phyloP scores from a whole-genome alignment of 2,113 vertebrate species.

The Pteropus alecto region DNA sequence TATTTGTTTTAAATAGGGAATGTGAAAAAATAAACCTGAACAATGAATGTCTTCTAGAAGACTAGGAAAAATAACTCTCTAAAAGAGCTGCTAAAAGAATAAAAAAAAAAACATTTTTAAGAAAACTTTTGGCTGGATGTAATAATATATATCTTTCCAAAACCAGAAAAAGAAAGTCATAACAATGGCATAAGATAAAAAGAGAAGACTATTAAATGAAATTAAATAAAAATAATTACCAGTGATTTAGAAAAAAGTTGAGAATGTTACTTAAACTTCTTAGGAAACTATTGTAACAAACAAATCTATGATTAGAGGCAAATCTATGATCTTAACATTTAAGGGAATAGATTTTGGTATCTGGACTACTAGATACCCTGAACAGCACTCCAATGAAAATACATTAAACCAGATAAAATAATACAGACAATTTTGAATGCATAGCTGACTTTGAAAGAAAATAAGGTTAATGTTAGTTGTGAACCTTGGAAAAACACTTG shows the following conservation, averaged over 20 bases:
- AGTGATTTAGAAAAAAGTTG: background rate
- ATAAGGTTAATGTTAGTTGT: background rate
- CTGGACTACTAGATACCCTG: background rate
- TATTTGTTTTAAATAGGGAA: background rate
- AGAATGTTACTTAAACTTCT: background rate
- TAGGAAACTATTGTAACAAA: background rate
- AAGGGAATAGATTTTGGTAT: background rate
- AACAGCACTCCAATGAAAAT: background rate
- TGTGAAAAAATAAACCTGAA: background rate
- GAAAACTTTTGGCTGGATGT: background rate
- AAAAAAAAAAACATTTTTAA: background rate
- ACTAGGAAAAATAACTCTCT: background rate
- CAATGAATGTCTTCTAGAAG: background rate
- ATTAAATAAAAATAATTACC: background rate
- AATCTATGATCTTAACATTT: background rate
- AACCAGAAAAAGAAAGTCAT: background rate
- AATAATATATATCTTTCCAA: background rate
- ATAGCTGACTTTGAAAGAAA: background rate
- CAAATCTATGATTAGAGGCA: background rate
- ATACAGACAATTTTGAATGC: background rate
- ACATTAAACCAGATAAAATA: background rate
- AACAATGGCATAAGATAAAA: background rate
- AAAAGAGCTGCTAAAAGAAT: background rate
- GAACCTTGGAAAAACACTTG: background rate
- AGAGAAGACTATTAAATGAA: background rate